Percentiles rank a stretch among this genome's conserved stretches.
Evolutionary conservation across 2,113 vertebrate species (phyloP).

Genomic region (Ceyx melanurus): DNA sequence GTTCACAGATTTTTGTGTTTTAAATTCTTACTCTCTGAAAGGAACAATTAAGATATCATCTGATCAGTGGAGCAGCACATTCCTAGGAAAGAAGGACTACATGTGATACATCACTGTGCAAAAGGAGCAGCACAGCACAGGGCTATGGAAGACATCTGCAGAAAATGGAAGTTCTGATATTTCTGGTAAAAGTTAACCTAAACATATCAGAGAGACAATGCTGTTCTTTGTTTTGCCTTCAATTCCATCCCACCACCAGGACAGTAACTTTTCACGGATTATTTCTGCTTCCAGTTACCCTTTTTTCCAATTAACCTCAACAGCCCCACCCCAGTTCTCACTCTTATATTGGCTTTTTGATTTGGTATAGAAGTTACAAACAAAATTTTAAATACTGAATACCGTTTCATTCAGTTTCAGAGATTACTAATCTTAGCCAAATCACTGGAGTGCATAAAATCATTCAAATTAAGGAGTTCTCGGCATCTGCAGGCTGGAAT

Average conservation of each 20-base stretch:
- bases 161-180: neutral
- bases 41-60: neutral
- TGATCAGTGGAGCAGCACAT: neutral
- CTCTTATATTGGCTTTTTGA: neutral
- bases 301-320: neutral
- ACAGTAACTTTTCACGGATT: neutral
- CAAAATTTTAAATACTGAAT: neutral
- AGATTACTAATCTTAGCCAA: neutral
- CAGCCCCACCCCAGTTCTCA: accelerated
- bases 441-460: neutral
- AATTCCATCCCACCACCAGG: neutral
- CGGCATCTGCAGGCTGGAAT: neutral
- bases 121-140: neutral
- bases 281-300: neutral
- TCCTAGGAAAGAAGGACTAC: neutral
- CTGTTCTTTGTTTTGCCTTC: neutral
- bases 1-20: neutral
- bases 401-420: neutral
- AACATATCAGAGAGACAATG: neutral
- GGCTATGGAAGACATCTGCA: neutral
- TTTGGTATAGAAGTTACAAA: neutral
- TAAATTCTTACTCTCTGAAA: neutral
- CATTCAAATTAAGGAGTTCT: neutral
- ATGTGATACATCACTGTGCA: neutral
- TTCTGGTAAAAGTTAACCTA: neutral